Evolutionary conservation across 2,888 invertebrate species (phyloP), one percentile per base, ranked within the genome.

Genomic region (Tiliacea citrago): DNA sequence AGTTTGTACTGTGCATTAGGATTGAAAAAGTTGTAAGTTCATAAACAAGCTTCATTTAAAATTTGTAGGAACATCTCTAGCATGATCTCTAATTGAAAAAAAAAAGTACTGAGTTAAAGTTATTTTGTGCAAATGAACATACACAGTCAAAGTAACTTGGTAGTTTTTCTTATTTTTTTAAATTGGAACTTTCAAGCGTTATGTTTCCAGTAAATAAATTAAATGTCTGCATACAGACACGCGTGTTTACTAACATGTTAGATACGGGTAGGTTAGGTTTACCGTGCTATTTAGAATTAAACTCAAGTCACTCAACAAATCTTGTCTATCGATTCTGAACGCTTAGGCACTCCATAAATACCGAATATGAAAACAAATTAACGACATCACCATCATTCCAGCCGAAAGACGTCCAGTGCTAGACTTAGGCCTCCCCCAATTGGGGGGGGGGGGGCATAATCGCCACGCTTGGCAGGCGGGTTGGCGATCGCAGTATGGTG

Each of bases 1-100:
- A 90, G 87, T 90, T 90, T 87, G 83, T 89, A 86, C 85, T 87
- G 83, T 89, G 86, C 86, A 86, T 84, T 79, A 67, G 85, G 82
- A 77, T 88, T 83, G 75, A 79, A 83, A 81, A 84, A 86, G 78
- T 81, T 83, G 66, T 35, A 29, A 73, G 57, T 81, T 75, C 62
- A 66, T 66, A 73, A 78, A 82, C 72, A 75, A 77, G 74, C 82
- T 83, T 74, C 81, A 83, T 77, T 87, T 82, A 75, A 76, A 78
- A 72, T 79, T 77, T 75, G 60, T 45, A 72, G 51, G 58, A 70
- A 73, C 73, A 79, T 85, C 74, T 78, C 73, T 77, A 65, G 71
- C 70, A 58, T 70, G 69, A 67, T 68, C 71, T 72, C 70, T 69
- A 68, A 49, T 61, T 62, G 9, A 9, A 42, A 2, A 70, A 74